Percentiles rank a stretch among this genome's conserved stretches.
phyloP scores from a whole-genome alignment of 2,113 vertebrate species.

The Piaya cayana region DNA sequence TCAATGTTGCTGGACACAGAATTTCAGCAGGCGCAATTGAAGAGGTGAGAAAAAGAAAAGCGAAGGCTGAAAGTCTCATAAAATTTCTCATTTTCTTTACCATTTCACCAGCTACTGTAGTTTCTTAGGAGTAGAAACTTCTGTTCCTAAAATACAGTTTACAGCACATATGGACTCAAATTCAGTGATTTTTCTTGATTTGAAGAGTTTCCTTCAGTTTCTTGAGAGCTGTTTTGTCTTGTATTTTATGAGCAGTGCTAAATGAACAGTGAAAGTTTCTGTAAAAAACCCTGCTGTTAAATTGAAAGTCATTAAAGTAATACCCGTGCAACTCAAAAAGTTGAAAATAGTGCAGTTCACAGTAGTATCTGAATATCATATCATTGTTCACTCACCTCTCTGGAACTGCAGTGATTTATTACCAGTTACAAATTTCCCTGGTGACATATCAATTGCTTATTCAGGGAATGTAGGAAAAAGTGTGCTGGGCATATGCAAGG shows the following conservation, averaged over 20 bases:
- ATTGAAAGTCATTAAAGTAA: conserved; percentile 8
- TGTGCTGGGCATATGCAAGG: background rate
- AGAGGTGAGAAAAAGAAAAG: conserved; percentile 81
- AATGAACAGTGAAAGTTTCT: background rate
- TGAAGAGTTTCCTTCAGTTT: background rate
- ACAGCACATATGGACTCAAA: background rate
- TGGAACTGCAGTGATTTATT: background rate
- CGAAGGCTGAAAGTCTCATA: background rate
- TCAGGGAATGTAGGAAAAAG: background rate
- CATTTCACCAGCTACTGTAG: background rate
- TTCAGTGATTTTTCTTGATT: background rate
- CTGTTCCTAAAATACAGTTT: background rate
- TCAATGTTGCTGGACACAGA: conserved; percentile 96
- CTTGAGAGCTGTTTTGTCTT: conserved; percentile 14
- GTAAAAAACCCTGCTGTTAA: background rate
- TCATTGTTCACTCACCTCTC: background rate
- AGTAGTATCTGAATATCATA: background rate
- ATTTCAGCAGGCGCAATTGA: conserved; percentile 93
- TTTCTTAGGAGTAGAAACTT: background rate
- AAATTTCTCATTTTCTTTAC: background rate
- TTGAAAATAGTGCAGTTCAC: background rate
- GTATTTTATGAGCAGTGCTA: background rate
- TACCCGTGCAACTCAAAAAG: background rate
- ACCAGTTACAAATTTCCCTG: conserved; percentile 5
- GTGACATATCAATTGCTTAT: background rate